These are phyloP conservation scores for Apus apus DNA, from an alignment of 2,113 vertebrate species.

Conservation along the genomic window DNA sequence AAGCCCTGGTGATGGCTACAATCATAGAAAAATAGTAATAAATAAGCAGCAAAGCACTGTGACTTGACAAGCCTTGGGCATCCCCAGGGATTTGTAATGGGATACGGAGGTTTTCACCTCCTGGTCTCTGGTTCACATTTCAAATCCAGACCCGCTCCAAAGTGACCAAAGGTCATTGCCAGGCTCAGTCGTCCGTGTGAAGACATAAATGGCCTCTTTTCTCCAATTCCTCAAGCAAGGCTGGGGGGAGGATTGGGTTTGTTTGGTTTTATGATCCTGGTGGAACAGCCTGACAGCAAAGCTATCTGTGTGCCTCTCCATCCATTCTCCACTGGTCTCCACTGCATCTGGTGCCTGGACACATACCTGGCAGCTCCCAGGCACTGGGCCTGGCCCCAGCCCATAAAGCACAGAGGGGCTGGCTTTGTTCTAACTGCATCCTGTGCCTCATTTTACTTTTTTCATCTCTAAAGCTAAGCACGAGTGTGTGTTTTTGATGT, in stretches of 20 bases:
- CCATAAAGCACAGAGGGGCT: background rate
- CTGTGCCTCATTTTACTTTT: background rate
- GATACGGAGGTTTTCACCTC: slow-evolving; percentile 66
- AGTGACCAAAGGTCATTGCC: slow-evolving; percentile 64
- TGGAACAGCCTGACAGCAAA: background rate
- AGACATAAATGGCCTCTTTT: slow-evolving; percentile 54
- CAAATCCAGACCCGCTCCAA: slow-evolving; percentile 51
- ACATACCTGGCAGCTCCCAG: background rate
- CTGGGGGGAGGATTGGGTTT: background rate
- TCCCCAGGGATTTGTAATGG: slow-evolving; percentile 55
- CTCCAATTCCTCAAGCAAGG: slow-evolving; percentile 25
- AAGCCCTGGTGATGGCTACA: background rate
- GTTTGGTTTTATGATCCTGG: background rate
- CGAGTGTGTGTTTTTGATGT: background rate
- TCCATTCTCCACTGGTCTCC: background rate
- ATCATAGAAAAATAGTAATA: slow-evolving; percentile 38
- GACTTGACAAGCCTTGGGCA: slow-evolving; percentile 37
- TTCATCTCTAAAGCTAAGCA: background rate
- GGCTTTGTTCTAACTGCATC: background rate
- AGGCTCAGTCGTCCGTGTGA: slow-evolving; percentile 34
- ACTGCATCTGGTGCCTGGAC: background rate
- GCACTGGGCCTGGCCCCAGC: background rate
- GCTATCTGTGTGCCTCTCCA: fast-evolving
- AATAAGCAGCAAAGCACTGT: slow-evolving; percentile 56
- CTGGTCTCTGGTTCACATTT: slow-evolving; percentile 64